Evolutionary conservation across 2,113 vertebrate species (phyloP).

Genomic region (Callorhinus ursinus): DNA sequence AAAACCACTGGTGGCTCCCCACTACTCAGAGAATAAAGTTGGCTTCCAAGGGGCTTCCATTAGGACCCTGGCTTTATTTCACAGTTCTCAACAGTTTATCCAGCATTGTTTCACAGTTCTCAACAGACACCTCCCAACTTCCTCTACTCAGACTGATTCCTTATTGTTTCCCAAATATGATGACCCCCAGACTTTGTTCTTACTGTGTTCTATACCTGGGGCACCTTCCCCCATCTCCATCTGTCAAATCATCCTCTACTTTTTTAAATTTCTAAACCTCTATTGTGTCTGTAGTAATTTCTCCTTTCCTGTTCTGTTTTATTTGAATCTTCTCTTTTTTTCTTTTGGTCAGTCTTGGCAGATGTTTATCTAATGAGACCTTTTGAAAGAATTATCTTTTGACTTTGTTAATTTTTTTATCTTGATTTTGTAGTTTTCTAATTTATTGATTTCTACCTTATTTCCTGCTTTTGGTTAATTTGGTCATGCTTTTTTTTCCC

Average conservation of each 20-base stretch:
- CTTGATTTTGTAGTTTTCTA: not conserved
- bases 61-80: not conserved
- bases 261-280: not conserved
- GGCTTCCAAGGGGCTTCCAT: not conserved
- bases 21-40: not conserved
- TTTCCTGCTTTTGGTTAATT: slow-evolving; percentile 17
- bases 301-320: not conserved
- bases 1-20: not conserved
- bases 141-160: not conserved
- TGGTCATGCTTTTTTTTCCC: not conserved
- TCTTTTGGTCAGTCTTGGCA: not conserved
- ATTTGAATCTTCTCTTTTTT: not conserved
- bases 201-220: not conserved
- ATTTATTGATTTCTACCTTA: slow-evolving; percentile 9
- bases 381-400: not conserved
- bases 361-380: not conserved
- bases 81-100: no score
- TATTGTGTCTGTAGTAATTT: not conserved
- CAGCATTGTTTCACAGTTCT: not conserved
- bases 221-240: not conserved
- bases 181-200: not conserved
- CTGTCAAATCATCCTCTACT: not conserved
- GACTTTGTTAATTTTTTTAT: not conserved
- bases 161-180: not conserved
- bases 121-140: not conserved